Conservation (phyloP, 1,140 invertebrate genomes). For the Aphelinus atriplicis region DNA sequence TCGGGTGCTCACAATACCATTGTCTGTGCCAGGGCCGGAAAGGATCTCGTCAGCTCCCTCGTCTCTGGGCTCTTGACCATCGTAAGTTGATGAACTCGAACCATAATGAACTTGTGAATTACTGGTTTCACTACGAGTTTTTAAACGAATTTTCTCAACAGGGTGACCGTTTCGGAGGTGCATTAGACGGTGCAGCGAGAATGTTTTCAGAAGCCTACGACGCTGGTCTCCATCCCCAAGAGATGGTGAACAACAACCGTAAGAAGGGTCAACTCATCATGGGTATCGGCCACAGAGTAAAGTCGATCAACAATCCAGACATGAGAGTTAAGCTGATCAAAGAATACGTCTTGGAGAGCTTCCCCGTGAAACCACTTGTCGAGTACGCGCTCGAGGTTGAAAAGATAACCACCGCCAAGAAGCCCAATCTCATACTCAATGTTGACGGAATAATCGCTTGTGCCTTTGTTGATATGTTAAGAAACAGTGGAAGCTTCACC, state of each 20-base stretch:
- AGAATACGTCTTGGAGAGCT: constrained; percentile 93
- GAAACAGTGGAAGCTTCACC: constrained; percentile 93
- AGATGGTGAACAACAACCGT: constrained; percentile 98
- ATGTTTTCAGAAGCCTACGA: constrained; percentile 98
- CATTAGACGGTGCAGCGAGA: constrained; percentile 93
- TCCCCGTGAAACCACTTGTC: constrained; percentile 91
- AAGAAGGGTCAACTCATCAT: constrained; percentile 98
- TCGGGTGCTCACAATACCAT: constrained; percentile 99
- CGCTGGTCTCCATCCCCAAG: constrained; percentile 92
- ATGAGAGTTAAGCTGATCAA: constrained; percentile 97
- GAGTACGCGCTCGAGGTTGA: constrained; percentile 98
- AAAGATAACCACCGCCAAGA: constrained; percentile 98
- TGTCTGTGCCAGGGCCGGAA: constrained; percentile 97
- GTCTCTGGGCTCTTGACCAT: constrained; percentile 98
- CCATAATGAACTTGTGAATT: constrained; percentile 12
- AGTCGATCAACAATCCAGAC: constrained; percentile 99
- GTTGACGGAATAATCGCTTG: constrained; percentile 98
- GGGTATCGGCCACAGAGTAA: constrained; percentile 98
- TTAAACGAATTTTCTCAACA: constrained; percentile 52
- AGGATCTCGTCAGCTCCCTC: constrained; percentile 96
- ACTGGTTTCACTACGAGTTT: not conserved
- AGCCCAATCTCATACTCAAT: constrained; percentile 98
- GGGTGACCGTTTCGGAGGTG: constrained; percentile 99
- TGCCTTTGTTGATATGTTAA: constrained; percentile 95
- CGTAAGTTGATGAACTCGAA: constrained; percentile 71